A percentile compares a stretch with the other conserved stretches of the same genome.
These are phyloP conservation scores for Montifringilla adamsi DNA, from an alignment of 2,113 vertebrate genomes.

Conservation along the genomic window DNA sequence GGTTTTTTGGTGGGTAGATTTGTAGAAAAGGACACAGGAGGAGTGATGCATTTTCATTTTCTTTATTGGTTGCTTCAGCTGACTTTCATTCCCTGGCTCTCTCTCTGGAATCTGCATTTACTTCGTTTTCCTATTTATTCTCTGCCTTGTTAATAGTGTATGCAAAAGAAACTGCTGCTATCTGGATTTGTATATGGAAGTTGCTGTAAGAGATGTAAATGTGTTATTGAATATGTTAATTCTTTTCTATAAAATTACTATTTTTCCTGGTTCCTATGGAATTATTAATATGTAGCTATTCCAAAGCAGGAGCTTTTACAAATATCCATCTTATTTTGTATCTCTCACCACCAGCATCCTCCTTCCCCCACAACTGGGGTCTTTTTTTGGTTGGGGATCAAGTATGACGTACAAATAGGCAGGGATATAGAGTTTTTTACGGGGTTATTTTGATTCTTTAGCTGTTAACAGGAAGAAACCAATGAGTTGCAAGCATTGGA, in stretches of 20 bases:
- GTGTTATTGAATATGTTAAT: neutral
- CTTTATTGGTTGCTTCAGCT: neutral
- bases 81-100: neutral
- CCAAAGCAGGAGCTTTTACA: neutral
- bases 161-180: neutral
- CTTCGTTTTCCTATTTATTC: neutral
- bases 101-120: neutral
- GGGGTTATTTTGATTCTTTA: neutral
- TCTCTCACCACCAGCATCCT: neutral
- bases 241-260: neutral
- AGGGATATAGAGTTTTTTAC: neutral
- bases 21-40: neutral
- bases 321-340: neutral
- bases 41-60: neutral
- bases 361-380: neutral
- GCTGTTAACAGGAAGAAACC: neutral
- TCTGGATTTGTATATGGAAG: neutral
- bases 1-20: neutral
- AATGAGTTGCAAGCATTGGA: neutral
- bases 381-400: neutral
- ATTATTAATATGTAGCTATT: neutral
- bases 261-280: neutral
- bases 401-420: accelerated
- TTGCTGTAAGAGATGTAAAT: neutral
- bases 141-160: neutral